These are phyloP conservation scores for Arizona elegans DNA, from an alignment of 2,113 vertebrate species.

Conservation along the genomic window DNA sequence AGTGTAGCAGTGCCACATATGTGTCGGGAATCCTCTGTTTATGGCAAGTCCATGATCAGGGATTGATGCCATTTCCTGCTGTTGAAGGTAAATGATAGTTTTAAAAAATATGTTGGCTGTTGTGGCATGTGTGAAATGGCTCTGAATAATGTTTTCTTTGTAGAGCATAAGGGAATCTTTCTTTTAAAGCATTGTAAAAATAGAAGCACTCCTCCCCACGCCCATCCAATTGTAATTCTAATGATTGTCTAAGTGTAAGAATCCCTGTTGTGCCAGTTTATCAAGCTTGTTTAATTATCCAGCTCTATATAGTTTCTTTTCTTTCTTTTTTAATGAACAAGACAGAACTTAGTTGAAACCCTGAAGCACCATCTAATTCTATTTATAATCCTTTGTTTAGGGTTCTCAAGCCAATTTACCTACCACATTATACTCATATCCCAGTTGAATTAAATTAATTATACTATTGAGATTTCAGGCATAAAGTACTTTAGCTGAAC, in stretches of 20 bases:
- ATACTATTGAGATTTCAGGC: constrained; percentile 54
- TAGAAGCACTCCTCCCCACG: too few species aligned
- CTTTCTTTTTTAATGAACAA: constrained; percentile 38
- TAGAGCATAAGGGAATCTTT: not conserved
- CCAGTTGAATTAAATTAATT: constrained; percentile 62
- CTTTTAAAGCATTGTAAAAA: not conserved
- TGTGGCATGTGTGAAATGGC: not conserved
- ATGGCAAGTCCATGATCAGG: not conserved
- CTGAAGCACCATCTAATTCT: constrained; percentile 25
- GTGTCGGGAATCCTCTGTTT: not conserved
- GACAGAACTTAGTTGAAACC: constrained; percentile 53
- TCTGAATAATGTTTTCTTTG: not conserved
- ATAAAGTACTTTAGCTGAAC: constrained; percentile 50
- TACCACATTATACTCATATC: constrained; percentile 61
- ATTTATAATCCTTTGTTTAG: constrained; percentile 64
- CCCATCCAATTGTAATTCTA: not conserved
- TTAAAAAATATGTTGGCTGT: not conserved
- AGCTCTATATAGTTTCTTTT: not conserved
- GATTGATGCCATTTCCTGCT: not conserved
- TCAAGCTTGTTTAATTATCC: not conserved
- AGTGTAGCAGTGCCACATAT: not conserved
- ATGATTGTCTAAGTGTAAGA: not conserved
- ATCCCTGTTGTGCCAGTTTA: not conserved
- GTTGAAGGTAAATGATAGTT: not conserved
- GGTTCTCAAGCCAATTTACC: constrained; percentile 56